Conservation (phyloP, 1,140 invertebrate genomes). For the Mamestra configurata region DNA sequence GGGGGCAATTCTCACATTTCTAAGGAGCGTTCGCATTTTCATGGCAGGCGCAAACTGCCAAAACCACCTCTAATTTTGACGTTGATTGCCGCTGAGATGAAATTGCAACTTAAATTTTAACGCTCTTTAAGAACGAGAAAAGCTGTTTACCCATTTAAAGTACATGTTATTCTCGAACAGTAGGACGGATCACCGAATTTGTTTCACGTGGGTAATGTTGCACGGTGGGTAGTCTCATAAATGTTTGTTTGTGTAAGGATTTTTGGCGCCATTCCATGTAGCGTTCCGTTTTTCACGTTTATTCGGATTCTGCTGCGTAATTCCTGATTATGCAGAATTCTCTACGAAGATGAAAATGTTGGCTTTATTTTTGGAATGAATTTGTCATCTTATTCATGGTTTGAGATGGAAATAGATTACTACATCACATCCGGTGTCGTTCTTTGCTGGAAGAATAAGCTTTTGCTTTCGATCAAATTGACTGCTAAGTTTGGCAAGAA, state of each 20-base stretch:
- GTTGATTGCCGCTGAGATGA: no score
- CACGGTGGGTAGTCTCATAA: slow-evolving; percentile 22
- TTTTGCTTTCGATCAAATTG: background rate
- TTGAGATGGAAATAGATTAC: background rate
- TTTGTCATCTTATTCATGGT: slow-evolving; percentile 6
- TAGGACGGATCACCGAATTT: slow-evolving; percentile 16
- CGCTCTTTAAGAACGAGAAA: no score
- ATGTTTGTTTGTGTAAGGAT: slow-evolving; percentile 33
- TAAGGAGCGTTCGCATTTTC: no score
- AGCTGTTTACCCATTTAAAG: background rate
- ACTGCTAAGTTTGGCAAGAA: background rate
- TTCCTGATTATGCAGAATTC: slow-evolving; percentile 38
- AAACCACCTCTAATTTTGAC: no score
- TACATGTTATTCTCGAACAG: background rate
- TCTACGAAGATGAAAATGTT: background rate
- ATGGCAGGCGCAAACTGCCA: no score
- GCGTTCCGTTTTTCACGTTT: slow-evolving; percentile 23
- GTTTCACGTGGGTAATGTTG: slow-evolving; percentile 12
- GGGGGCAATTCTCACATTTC: no score
- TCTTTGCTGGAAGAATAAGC: background rate
- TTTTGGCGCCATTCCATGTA: slow-evolving; percentile 41
- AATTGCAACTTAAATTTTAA: no score
- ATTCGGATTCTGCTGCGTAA: slow-evolving; percentile 36
- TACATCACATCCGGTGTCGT: background rate
- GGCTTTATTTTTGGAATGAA: background rate